A percentile compares a stretch with the other conserved stretches of the same genome.
Evolutionary conservation across 2,113 vertebrate species (phyloP).

Genomic region (Erythrocercus mccallii): DNA sequence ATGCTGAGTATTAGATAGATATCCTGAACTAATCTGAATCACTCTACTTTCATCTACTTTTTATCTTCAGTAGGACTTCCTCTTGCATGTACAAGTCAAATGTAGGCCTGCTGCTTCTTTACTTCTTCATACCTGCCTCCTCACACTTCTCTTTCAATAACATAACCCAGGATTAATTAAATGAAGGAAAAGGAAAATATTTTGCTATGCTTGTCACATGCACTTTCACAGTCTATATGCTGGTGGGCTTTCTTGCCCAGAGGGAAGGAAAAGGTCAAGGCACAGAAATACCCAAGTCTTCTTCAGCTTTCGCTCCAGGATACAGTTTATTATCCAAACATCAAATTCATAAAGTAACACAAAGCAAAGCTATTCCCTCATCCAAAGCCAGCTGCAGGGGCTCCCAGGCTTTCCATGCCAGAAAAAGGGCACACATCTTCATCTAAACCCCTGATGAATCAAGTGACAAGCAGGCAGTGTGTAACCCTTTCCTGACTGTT

Average conservation of each 20-base stretch:
- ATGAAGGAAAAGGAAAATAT: slow-evolving; percentile 24
- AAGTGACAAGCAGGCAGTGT: slow-evolving; percentile 27
- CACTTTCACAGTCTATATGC: neutral
- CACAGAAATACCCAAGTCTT: slow-evolving; percentile 37
- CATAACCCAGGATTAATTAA: neutral
- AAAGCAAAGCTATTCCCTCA: slow-evolving; percentile 46
- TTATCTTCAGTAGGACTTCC: neutral
- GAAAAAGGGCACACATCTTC: slow-evolving; percentile 60
- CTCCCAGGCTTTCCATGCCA: slow-evolving; percentile 35
- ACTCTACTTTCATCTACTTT: neutral
- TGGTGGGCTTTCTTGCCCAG: slow-evolving; percentile 36
- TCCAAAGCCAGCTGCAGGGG: slow-evolving; percentile 50
- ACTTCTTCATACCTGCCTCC: neutral
- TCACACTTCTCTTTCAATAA: neutral
- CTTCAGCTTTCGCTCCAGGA: neutral
- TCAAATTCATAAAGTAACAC: slow-evolving; percentile 47
- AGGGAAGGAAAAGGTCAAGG: slow-evolving; percentile 37
- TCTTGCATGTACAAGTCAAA: neutral
- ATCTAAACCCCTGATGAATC: slow-evolving; percentile 20
- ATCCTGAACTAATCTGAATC: neutral
- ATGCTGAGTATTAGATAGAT: neutral
- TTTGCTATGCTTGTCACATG: neutral
- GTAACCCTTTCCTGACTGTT: slow-evolving; percentile 39
- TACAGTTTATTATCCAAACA: slow-evolving; percentile 52
- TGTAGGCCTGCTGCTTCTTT: neutral